These are phyloP conservation scores for Idaea dimidiata DNA, from an alignment of 2,888 invertebrate genomes.

Conservation along the genomic window DNA sequence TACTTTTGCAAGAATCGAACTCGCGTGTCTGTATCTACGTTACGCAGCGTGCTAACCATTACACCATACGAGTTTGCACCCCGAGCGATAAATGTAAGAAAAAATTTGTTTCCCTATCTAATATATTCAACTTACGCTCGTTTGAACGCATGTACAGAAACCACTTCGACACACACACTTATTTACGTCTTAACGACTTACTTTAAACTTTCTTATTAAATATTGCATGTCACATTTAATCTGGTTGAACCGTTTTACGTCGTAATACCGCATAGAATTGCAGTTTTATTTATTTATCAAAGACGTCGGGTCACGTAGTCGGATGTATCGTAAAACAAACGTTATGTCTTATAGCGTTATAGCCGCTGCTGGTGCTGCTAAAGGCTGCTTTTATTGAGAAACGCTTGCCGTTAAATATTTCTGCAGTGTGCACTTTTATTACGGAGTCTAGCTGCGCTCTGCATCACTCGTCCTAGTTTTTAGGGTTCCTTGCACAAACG, in stretches of 20 bases:
- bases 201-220: neutral
- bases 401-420: constrained; percentile 27
- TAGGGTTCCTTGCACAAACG: too few species aligned
- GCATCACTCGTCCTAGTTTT: too few species aligned
- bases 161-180: too few species aligned
- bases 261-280: neutral
- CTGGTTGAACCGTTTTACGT: neutral
- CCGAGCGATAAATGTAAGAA: too few species aligned
- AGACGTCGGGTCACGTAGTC: constrained; percentile 21
- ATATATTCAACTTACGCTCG: too few species aligned
- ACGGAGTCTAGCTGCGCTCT: constrained; percentile 13
- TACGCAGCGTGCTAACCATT: too few species aligned
- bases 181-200: too few species aligned
- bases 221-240: neutral
- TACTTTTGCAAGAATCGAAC: too few species aligned
- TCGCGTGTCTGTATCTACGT: too few species aligned
- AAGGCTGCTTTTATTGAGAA: constrained; percentile 28
- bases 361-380: constrained; percentile 23
- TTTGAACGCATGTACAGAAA: too few species aligned
- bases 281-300: constrained; percentile 13
- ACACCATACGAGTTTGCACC: too few species aligned
- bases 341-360: constrained; percentile 20
- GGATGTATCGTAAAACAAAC: constrained; percentile 24
- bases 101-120: too few species aligned
- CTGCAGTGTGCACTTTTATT: constrained; percentile 23